phyloP scores from a whole-genome alignment of 2,888 invertebrate species.

The Coremacera marginata region DNA sequence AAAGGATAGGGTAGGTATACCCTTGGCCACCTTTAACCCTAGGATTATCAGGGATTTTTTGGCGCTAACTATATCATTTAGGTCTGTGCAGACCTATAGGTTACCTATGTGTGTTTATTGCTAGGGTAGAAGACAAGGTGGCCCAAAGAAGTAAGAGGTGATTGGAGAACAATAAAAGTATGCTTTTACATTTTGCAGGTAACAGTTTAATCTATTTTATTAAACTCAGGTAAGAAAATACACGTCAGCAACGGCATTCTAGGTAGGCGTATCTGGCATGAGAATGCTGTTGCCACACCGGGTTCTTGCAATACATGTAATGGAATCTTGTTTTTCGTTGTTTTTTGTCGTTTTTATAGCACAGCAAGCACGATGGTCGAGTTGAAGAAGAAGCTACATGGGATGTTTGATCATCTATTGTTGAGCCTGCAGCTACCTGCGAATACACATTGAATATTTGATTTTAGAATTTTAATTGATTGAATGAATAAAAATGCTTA shows the following conservation, averaged over 20 bases:
- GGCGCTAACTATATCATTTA: too few species aligned
- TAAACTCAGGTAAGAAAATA: neutral
- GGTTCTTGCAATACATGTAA: conserved; percentile 27
- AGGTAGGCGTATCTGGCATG: conserved; percentile 27
- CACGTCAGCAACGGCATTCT: conserved; percentile 16
- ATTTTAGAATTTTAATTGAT: neutral
- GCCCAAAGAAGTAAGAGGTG: too few species aligned
- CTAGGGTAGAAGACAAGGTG: too few species aligned
- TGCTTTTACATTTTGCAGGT: too few species aligned
- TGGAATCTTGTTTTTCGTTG: conserved; percentile 23
- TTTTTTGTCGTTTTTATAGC: neutral
- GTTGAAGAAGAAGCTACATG: too few species aligned
- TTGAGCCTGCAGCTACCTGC: neutral
- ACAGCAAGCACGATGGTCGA: neutral
- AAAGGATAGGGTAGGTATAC: too few species aligned
- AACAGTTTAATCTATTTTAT: too few species aligned
- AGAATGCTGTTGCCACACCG: conserved; percentile 27
- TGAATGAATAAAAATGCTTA: neutral
- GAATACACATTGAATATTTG: neutral
- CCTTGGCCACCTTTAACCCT: too few species aligned
- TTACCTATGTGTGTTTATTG: too few species aligned
- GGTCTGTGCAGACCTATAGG: too few species aligned
- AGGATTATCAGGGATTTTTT: too few species aligned
- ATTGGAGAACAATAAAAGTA: too few species aligned
- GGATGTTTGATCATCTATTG: neutral